Conservation (phyloP, 2,888 invertebrate genomes). For the Parelbella ahira region DNA sequence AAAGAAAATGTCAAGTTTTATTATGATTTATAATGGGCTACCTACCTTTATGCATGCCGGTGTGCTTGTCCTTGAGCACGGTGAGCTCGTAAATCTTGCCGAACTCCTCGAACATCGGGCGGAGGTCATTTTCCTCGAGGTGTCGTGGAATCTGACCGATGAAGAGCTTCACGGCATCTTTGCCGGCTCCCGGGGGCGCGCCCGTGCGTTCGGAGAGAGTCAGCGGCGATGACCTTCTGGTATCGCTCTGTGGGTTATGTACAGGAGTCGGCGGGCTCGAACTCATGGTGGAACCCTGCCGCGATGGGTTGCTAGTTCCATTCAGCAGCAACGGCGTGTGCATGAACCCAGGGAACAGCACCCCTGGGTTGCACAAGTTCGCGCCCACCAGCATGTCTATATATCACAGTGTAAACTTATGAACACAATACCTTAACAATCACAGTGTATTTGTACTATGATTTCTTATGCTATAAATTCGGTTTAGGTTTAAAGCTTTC, state of each 20-base stretch:
- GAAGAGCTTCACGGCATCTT: conserved; percentile 89
- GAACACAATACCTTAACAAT: conserved; percentile 35
- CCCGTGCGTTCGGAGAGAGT: conserved; percentile 68
- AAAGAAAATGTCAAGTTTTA: conserved; percentile 4
- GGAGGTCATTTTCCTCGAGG: conserved; percentile 91
- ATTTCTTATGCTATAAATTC: conserved; percentile 72
- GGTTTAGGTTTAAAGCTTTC: conserved; percentile 73
- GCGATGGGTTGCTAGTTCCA: conserved; percentile 33
- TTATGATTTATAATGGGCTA: neutral
- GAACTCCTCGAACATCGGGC: conserved; percentile 95
- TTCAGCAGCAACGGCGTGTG: conserved; percentile 38
- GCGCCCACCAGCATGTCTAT: conserved; percentile 69
- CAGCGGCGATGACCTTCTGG: conserved; percentile 48
- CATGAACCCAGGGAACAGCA: conserved; percentile 60
- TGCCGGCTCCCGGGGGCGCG: conserved; percentile 70
- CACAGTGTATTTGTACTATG: conserved; percentile 68
- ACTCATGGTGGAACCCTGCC: conserved; percentile 48
- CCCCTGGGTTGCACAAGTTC: conserved; percentile 56
- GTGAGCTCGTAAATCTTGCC: conserved; percentile 97
- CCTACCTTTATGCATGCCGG: conserved; percentile 96
- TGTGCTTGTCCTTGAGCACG: conserved; percentile 96
- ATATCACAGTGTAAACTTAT: conserved; percentile 35
- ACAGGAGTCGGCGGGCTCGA: conserved; percentile 73
- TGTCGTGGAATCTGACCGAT: conserved; percentile 96
- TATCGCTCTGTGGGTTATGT: conserved; percentile 43